Conservation (phyloP, 1,140 invertebrate genomes). For the Euwallacea fornicatus region DNA sequence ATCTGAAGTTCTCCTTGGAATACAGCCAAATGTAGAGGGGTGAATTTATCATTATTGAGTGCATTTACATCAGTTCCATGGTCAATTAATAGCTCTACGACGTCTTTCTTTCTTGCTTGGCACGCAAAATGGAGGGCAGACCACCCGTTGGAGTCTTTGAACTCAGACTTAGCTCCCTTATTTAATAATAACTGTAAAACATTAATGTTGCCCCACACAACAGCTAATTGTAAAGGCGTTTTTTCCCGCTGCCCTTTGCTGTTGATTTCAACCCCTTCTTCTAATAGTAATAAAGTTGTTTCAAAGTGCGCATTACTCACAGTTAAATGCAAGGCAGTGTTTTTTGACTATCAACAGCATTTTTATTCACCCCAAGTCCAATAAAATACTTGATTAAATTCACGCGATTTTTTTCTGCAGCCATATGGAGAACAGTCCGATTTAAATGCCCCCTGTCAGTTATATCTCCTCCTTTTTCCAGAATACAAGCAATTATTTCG, state of each 20-base stretch:
- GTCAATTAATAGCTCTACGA: not conserved
- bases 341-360: not conserved
- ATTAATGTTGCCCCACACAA: not conserved
- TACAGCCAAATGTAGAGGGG: slow-evolving; percentile 6
- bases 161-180: not conserved
- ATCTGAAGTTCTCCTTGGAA: not conserved
- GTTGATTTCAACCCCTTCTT: slow-evolving; percentile 4
- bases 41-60: not conserved
- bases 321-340: slow-evolving; percentile 9
- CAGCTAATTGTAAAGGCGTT: slow-evolving; percentile 6
- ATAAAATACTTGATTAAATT: not conserved
- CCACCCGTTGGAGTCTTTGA: not conserved
- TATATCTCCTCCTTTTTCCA: not conserved
- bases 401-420: slow-evolving; percentile 3
- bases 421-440: slow-evolving; percentile 12
- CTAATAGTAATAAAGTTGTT: not conserved
- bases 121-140: slow-evolving; percentile 10
- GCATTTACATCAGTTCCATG: not conserved
- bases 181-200: slow-evolving; percentile 2
- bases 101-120: not conserved
- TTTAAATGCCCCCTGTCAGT: not conserved
- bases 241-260: not conserved
- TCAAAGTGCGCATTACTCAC: not conserved
- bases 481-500: not conserved
- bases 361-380: not conserved